Conservation (phyloP, 2,797 vertebrate species). For the Argentina silus region DNA sequence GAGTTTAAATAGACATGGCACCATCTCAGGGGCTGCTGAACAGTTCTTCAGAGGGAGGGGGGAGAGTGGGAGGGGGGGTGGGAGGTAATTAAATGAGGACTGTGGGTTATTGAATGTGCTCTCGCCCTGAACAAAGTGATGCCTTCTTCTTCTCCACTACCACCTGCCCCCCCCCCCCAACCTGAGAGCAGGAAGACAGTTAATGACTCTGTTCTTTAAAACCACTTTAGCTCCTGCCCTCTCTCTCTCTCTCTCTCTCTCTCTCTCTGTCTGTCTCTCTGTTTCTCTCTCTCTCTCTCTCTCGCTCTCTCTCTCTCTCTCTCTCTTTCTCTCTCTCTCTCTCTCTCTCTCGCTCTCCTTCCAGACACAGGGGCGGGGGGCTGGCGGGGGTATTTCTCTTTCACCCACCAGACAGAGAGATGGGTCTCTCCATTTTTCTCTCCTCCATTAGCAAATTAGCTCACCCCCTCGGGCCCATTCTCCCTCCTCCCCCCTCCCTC, state of each 20-base stretch:
- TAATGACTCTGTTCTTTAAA: slow-evolving; percentile 71
- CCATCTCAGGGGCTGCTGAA: slow-evolving; percentile 59
- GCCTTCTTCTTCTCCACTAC: slow-evolving; percentile 26
- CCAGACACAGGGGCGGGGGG: slow-evolving; percentile 39
- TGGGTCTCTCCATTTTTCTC: slow-evolving; percentile 56
- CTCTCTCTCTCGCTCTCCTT: slow-evolving; percentile 25
- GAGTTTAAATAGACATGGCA: slow-evolving; percentile 65
- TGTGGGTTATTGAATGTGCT: slow-evolving; percentile 69
- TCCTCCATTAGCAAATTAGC: slow-evolving; percentile 82
- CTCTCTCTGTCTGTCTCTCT: slow-evolving; percentile 11
- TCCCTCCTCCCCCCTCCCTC: slow-evolving; percentile 41
- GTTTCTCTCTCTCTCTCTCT: slow-evolving; percentile 2
- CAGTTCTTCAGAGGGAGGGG: slow-evolving; percentile 40
- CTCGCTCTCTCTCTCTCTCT: slow-evolving; percentile 42
- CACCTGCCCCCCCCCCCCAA: slow-evolving; percentile 27
- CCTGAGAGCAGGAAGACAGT: slow-evolving; percentile 67
- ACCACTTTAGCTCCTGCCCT: slow-evolving; percentile 57
- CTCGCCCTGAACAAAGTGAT: slow-evolving; percentile 53
- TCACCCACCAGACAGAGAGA: slow-evolving; percentile 40
- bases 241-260: slow-evolving; percentile 51
- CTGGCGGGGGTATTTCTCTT: slow-evolving; percentile 35
- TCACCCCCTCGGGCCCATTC: slow-evolving; percentile 37
- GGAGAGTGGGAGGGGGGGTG: background rate
- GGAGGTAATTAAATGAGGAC: slow-evolving; percentile 76
- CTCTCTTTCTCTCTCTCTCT: background rate